A percentile compares a stretch with the other conserved stretches of the same genome.
Conservation (phyloP, 2,888 invertebrate species). For the Hypena proboscidalis region DNA sequence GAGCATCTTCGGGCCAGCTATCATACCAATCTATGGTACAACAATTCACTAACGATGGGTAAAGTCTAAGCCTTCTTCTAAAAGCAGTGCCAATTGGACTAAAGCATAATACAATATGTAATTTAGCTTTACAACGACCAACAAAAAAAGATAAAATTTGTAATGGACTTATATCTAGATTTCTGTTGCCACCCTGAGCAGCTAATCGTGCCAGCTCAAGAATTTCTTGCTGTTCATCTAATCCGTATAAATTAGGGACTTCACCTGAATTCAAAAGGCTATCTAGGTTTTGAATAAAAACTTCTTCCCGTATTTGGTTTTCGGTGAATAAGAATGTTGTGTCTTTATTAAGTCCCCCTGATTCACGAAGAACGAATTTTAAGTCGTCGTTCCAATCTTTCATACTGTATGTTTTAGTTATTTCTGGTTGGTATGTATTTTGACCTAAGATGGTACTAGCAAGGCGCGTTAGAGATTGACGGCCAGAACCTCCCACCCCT, state of each 20-base stretch:
- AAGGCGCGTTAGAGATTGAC: slow-evolving; percentile 92
- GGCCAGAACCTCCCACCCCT: slow-evolving; percentile 94
- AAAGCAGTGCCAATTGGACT: slow-evolving; percentile 95
- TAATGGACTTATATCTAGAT: slow-evolving; percentile 92
- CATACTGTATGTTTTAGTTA: slow-evolving; percentile 90
- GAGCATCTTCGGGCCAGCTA: slow-evolving; percentile 95
- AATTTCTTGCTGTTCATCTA: slow-evolving; percentile 94
- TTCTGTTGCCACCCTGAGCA: slow-evolving; percentile 91
- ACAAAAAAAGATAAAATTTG: slow-evolving; percentile 91
- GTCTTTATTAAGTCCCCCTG: slow-evolving; percentile 90
- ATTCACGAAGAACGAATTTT: slow-evolving; percentile 88
- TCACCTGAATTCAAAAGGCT: slow-evolving; percentile 94
- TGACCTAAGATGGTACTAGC: slow-evolving; percentile 87
- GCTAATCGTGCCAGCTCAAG: slow-evolving; percentile 89
- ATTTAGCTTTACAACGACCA: slow-evolving; percentile 90
- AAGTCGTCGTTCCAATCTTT: slow-evolving; percentile 94
- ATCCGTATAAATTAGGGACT: slow-evolving; percentile 93
- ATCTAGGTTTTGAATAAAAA: slow-evolving; percentile 93
- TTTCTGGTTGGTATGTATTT: slow-evolving; percentile 90
- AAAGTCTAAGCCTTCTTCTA: slow-evolving; percentile 89
- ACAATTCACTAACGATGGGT: slow-evolving; percentile 94
- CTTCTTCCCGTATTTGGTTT: slow-evolving; percentile 92
- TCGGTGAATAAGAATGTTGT: slow-evolving; percentile 92
- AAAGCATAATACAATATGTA: slow-evolving; percentile 93
- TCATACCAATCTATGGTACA: slow-evolving; percentile 97